phyloP scores from a whole-genome alignment of 64 coral and sea anemone species.

The Montipora sp. region DNA sequence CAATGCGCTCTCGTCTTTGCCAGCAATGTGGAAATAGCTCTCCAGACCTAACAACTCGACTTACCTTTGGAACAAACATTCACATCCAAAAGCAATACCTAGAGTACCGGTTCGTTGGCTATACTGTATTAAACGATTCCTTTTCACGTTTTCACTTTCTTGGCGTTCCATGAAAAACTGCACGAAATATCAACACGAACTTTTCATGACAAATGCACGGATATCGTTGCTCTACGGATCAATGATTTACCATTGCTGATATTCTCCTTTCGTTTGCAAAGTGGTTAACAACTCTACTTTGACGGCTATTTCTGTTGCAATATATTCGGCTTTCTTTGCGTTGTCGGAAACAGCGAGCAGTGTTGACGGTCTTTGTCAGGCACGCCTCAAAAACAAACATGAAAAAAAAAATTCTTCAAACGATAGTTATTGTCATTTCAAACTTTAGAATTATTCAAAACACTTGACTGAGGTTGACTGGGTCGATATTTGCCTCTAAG shows the following conservation, averaged over 20 bases:
- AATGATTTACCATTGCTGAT: background rate
- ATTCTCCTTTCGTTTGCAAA: background rate
- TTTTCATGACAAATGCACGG: background rate
- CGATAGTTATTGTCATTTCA: too few species aligned
- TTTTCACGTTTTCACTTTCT: background rate
- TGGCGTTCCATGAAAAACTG: background rate
- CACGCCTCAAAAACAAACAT: too few species aligned
- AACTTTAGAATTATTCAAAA: too few species aligned
- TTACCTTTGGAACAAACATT: too few species aligned
- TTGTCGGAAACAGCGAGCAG: background rate
- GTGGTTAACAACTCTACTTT: background rate
- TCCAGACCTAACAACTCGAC: too few species aligned
- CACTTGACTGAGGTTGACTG: too few species aligned
- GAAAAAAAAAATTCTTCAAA: background rate
- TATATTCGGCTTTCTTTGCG: background rate
- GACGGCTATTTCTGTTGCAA: background rate
- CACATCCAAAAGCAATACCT: too few species aligned
- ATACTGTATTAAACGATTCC: background rate
- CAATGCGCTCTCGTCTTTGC: too few species aligned
- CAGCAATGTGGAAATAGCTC: too few species aligned
- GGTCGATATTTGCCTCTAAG: too few species aligned
- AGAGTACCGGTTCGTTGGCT: too few species aligned
- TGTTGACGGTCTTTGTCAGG: too few species aligned
- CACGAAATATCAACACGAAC: background rate
- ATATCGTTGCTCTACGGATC: background rate